Evolutionary conservation across 2,797 vertebrate species (phyloP).

Genomic region (Rhinichthys osculus): DNA sequence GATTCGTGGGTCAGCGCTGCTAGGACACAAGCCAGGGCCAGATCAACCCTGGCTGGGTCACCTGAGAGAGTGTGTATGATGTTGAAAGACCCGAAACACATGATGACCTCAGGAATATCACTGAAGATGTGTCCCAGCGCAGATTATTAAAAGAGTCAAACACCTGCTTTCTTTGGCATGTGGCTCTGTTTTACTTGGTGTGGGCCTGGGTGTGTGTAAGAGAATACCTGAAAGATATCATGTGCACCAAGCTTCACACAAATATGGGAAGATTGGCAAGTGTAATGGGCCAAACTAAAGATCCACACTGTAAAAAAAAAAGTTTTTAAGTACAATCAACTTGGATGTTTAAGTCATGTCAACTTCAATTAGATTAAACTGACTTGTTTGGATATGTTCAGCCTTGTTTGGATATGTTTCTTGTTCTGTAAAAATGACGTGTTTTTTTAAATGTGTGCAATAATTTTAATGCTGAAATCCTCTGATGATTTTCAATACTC

Average conservation of each 20-base stretch:
- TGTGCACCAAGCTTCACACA: conserved; percentile 5
- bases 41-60: not conserved
- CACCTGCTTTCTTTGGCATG: conserved; percentile 14
- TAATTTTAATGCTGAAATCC: not conserved
- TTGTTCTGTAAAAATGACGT: too few relatives aligned
- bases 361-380: too few relatives aligned
- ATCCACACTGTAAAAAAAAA: not conserved
- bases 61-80: not conserved
- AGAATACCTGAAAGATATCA: conserved; percentile 23
- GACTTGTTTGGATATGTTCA: too few relatives aligned
- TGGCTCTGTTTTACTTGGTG: conserved; percentile 18
- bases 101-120: not conserved
- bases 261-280: not conserved
- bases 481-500: not conserved
- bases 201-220: conserved; percentile 19
- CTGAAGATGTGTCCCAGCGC: not conserved
- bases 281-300: not conserved
- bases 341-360: too few relatives aligned
- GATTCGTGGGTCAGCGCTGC: not conserved
- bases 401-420: too few relatives aligned
- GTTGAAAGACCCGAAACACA: not conserved
- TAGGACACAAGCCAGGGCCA: too few relatives aligned
- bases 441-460: not conserved
- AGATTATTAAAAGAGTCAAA: conserved; percentile 22
- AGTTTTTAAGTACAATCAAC: too few relatives aligned